phyloP scores from a whole-genome alignment of 2,797 vertebrate genomes.

The Schizothorax lantsangensis region DNA sequence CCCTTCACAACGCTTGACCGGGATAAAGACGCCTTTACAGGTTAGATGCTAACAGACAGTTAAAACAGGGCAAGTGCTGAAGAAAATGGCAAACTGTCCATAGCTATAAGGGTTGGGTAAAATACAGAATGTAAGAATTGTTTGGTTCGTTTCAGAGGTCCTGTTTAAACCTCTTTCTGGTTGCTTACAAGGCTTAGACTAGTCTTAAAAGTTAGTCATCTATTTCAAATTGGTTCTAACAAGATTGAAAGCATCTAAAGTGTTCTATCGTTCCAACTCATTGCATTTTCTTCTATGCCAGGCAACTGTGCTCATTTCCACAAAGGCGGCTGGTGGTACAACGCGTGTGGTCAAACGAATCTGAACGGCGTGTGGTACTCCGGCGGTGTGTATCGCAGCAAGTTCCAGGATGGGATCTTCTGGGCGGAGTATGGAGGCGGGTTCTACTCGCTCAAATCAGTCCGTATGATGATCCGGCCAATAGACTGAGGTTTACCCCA shows the following conservation, averaged over 20 bases:
- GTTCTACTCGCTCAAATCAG: slow-evolving; percentile 93
- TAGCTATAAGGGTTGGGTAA: not conserved
- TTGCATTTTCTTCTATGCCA: slow-evolving; percentile 61
- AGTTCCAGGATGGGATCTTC: slow-evolving; percentile 97
- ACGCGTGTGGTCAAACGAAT: slow-evolving; percentile 94
- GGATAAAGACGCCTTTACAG: slow-evolving; percentile 92
- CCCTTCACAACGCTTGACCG: slow-evolving; percentile 97
- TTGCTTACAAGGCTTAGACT: not conserved
- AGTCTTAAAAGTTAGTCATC: not conserved
- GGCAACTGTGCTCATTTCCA: slow-evolving; percentile 99
- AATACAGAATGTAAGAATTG: not conserved
- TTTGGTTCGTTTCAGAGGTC: not conserved
- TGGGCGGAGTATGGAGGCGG: slow-evolving; percentile 98
- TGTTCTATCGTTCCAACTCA: not conserved
- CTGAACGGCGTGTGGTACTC: slow-evolving; percentile 98
- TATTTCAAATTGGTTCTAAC: not conserved
- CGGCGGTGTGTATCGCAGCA: slow-evolving; percentile 96
- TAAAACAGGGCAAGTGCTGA: not conserved
- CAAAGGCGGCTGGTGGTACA: slow-evolving; percentile 99
- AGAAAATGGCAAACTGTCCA: not conserved
- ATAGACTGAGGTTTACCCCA: slow-evolving; percentile 81
- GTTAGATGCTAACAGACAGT: slow-evolving; percentile 70
- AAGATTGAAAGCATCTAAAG: not conserved
- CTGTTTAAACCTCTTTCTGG: not conserved
- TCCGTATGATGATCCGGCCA: slow-evolving; percentile 94